Conservation (phyloP, 1,140 invertebrate genomes). For the Amyelois transitella region DNA sequence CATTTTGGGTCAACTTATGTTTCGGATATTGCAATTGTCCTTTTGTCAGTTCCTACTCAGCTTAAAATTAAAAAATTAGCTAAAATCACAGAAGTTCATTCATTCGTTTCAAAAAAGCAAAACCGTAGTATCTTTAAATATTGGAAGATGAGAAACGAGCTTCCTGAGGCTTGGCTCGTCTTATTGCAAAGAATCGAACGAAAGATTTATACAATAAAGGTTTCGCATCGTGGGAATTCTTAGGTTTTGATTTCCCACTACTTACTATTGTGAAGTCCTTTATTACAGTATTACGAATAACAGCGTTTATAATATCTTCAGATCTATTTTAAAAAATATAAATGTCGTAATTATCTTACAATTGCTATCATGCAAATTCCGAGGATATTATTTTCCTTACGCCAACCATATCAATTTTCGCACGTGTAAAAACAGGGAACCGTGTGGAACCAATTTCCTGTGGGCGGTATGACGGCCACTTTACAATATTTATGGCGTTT, state of each 20-base stretch:
- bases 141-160: background rate
- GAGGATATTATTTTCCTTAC: background rate
- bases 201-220: too few relatives aligned
- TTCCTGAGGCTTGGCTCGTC: constrained; percentile 12
- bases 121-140: background rate
- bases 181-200: background rate
- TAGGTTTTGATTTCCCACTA: too few relatives aligned
- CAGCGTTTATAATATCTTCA: too few relatives aligned
- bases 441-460: constrained; percentile 23
- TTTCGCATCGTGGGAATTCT: too few relatives aligned
- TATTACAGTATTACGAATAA: too few relatives aligned
- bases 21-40: too few relatives aligned
- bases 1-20: too few relatives aligned
- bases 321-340: too few relatives aligned
- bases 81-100: background rate
- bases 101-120: background rate
- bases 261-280: too few relatives aligned
- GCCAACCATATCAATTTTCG: background rate
- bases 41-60: too few relatives aligned
- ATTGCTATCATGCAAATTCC: background rate
- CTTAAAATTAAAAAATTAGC: background rate
- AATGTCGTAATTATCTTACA: background rate
- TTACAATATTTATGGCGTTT: constrained; percentile 35
- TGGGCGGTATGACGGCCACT: constrained; percentile 26
- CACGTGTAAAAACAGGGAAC: constrained; percentile 1